Evolutionary conservation across 1,140 invertebrate genomes (phyloP).

Genomic region (Pogonomyrmex barbatus): DNA sequence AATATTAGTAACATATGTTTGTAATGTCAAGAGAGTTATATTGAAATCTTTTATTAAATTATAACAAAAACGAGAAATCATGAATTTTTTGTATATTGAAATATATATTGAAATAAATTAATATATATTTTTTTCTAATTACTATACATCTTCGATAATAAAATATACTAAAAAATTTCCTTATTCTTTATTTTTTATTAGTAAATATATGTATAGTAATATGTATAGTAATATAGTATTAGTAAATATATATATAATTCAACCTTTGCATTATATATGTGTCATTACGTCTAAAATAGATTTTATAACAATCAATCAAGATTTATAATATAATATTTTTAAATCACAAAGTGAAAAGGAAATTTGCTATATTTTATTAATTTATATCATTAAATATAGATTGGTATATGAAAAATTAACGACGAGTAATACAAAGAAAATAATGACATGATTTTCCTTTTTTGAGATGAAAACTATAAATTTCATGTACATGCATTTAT

Average conservation of each 20-base stretch:
- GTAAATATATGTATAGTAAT: not conserved
- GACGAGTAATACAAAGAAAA: not conserved
- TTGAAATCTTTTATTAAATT: not conserved
- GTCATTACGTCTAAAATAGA: not conserved
- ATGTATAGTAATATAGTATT: no score
- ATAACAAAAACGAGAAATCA: not conserved
- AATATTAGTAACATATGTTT: not conserved
- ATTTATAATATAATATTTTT: not conserved
- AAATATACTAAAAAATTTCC: not conserved
- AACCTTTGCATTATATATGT: not conserved
- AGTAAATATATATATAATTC: not conserved
- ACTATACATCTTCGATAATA: not conserved
- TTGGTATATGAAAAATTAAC: not conserved
- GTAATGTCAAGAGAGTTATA: not conserved
- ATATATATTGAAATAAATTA: not conserved
- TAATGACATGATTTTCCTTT: not conserved
- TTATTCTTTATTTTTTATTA: not conserved
- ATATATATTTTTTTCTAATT: not conserved
- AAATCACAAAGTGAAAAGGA: not conserved
- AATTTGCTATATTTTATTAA: not conserved
- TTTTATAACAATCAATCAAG: no score
- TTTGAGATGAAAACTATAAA: not conserved
- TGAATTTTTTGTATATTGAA: not conserved
- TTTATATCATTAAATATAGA: not conserved
- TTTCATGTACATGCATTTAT: not conserved